phyloP scores from a whole-genome alignment of 2,113 vertebrate genomes.

The Pangasianodon hypophthalmus region DNA sequence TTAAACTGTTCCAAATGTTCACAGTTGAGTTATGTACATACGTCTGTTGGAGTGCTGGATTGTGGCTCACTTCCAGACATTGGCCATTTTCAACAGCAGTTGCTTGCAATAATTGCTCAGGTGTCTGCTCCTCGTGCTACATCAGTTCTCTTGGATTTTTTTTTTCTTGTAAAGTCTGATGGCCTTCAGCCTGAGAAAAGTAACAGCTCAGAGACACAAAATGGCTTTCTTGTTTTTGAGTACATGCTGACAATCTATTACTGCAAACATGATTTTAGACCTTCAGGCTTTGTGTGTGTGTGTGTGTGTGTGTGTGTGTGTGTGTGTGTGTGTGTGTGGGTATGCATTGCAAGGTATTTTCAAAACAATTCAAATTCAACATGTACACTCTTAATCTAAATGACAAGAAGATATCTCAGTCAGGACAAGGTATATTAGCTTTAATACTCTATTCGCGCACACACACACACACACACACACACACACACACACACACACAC shows the following conservation, averaged over 20 bases:
- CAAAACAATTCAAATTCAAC: neutral
- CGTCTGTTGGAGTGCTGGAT: neutral
- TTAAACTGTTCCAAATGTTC: neutral
- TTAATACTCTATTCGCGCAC: neutral
- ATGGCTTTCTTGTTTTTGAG: conserved; percentile 54
- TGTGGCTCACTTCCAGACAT: neutral
- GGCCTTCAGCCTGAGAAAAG: conserved; percentile 43
- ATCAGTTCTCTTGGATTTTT: conserved; percentile 39
- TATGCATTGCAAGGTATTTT: neutral
- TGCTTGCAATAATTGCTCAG: conserved; percentile 45
- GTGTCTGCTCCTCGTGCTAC: conserved; percentile 15
- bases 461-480: neutral
- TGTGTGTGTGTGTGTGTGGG: neutral
- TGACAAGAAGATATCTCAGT: neutral
- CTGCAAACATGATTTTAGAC: conserved; percentile 51
- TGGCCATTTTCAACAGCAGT: conserved; percentile 14
- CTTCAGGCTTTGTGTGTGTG: conserved; percentile 13
- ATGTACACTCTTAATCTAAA: neutral
- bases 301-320: conserved; percentile 17
- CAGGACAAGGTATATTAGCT: neutral
- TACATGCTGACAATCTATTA: conserved; percentile 53
- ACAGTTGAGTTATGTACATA: neutral
- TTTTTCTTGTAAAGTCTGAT: conserved; percentile 35
- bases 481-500: conserved; percentile 2
- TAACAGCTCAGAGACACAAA: conserved; percentile 40